Conservation (phyloP, 2,888 invertebrate genomes). For the Rotaria sp. region DNA sequence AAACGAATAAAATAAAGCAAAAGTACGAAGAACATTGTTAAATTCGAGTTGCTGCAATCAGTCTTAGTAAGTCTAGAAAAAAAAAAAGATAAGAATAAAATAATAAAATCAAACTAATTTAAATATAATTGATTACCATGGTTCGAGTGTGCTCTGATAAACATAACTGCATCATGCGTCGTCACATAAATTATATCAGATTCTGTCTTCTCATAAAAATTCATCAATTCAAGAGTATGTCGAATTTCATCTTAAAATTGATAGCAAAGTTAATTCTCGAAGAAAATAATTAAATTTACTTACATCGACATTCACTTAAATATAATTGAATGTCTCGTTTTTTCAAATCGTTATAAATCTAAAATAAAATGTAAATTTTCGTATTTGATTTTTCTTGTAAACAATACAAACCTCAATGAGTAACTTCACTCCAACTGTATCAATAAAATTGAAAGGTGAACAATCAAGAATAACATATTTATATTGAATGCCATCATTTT, state of each 20-base stretch:
- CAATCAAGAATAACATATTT: neutral
- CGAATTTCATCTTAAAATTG: neutral
- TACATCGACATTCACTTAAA: neutral
- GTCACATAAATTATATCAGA: neutral
- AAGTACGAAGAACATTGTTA: too few relatives aligned
- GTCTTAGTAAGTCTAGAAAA: too few relatives aligned
- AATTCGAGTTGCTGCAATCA: too few relatives aligned
- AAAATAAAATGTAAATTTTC: neutral
- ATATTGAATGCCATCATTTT: neutral
- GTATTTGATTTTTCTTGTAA: neutral
- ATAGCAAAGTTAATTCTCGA: neutral
- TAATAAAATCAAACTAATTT: too few relatives aligned
- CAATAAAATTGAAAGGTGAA: constrained; percentile 4
- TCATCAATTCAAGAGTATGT: neutral
- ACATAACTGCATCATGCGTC: neutral
- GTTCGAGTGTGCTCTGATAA: too few relatives aligned
- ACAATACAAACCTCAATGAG: neutral
- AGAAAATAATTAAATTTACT: neutral
- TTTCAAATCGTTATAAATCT: neutral
- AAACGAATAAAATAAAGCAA: too few relatives aligned
- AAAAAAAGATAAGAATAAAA: too few relatives aligned
- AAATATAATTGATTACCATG: too few relatives aligned
- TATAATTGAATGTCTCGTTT: neutral
- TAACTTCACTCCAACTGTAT: neutral
- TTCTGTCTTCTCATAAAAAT: neutral